These are phyloP conservation scores for Argyresthia albistria DNA, from an alignment of 2,888 invertebrate genomes.

Conservation along the genomic window DNA sequence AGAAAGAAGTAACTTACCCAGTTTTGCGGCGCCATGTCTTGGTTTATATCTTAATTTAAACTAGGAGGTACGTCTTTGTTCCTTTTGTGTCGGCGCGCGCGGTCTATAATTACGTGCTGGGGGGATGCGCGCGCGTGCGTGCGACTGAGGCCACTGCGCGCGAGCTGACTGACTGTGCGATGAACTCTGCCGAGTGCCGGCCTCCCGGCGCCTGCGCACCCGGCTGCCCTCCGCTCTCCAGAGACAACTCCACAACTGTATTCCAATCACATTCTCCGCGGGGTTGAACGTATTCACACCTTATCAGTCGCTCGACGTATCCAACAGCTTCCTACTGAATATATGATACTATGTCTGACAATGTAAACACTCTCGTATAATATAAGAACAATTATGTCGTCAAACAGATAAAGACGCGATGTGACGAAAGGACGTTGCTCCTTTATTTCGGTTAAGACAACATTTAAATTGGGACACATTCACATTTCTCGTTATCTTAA, in stretches of 20 bases:
- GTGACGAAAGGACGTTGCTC: constrained; percentile 37
- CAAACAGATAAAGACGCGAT: constrained; percentile 3
- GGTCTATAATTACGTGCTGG: constrained; percentile 20
- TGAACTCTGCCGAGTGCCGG: constrained; percentile 5
- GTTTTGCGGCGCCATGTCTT: constrained; percentile 39
- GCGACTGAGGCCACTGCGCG: constrained; percentile 28
- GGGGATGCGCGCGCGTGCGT: constrained; percentile 15
- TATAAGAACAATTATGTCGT: neutral
- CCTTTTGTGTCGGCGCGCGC: constrained; percentile 24
- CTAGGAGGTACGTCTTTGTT: constrained; percentile 45
- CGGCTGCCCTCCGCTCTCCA: neutral
- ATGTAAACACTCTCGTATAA: too few relatives aligned
- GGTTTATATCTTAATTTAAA: constrained; percentile 50
- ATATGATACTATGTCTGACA: too few relatives aligned
- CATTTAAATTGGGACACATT: constrained; percentile 12
- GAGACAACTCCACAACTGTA: too few relatives aligned
- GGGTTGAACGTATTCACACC: constrained; percentile 38
- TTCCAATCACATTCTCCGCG: constrained; percentile 40
- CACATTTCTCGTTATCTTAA: too few relatives aligned
- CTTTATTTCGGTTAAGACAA: constrained; percentile 50
- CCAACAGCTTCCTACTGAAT: neutral
- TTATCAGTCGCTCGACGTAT: constrained; percentile 33
- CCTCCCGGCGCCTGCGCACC: neutral
- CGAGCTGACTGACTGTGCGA: constrained; percentile 38
- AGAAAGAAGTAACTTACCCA: constrained; percentile 35